Percentiles rank a stretch among this genome's conserved stretches.
These are phyloP conservation scores for Trochalopteron elliotii DNA, from an alignment of 2,113 vertebrate species.

Conservation along the genomic window DNA sequence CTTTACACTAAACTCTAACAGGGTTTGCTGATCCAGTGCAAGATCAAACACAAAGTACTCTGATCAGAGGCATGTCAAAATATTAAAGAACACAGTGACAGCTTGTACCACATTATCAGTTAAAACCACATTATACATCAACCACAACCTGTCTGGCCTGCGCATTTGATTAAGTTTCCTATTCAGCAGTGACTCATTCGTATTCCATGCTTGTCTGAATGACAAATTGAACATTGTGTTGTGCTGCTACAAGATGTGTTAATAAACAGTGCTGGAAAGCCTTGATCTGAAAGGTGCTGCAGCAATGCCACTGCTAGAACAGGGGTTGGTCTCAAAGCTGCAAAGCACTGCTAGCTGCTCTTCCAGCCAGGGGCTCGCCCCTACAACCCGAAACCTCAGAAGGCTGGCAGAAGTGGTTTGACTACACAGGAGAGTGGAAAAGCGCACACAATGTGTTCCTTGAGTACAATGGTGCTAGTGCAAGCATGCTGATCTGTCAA, in stretches of 20 bases:
- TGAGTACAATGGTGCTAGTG: background rate
- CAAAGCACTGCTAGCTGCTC: slow-evolving; percentile 53
- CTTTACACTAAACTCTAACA: slow-evolving; percentile 20
- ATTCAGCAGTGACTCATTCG: slow-evolving; percentile 63
- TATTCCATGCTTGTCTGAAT: slow-evolving; percentile 69
- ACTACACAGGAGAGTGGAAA: background rate
- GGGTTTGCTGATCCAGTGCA: slow-evolving; percentile 78
- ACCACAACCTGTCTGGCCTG: slow-evolving; percentile 72
- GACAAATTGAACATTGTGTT: slow-evolving; percentile 72
- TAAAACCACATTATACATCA: slow-evolving; percentile 64
- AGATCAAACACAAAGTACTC: slow-evolving; percentile 80
- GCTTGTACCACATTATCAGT: slow-evolving; percentile 58
- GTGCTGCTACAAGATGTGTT: slow-evolving; percentile 66
- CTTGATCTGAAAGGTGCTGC: slow-evolving; percentile 61
- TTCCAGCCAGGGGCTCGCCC: background rate
- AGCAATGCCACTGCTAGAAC: background rate
- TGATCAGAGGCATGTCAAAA: slow-evolving; percentile 70
- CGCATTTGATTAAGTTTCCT: slow-evolving; percentile 61
- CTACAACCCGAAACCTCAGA: background rate
- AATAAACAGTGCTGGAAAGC: slow-evolving; percentile 71
- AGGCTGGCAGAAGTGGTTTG: background rate
- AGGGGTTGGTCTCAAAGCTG: slow-evolving; percentile 36
- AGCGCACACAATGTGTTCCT: background rate
- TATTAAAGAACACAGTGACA: slow-evolving; percentile 65
- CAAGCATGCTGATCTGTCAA: slow-evolving; percentile 8